Evolutionary conservation across 2,113 vertebrate species (phyloP).

Genomic region (Indicator maculatus): DNA sequence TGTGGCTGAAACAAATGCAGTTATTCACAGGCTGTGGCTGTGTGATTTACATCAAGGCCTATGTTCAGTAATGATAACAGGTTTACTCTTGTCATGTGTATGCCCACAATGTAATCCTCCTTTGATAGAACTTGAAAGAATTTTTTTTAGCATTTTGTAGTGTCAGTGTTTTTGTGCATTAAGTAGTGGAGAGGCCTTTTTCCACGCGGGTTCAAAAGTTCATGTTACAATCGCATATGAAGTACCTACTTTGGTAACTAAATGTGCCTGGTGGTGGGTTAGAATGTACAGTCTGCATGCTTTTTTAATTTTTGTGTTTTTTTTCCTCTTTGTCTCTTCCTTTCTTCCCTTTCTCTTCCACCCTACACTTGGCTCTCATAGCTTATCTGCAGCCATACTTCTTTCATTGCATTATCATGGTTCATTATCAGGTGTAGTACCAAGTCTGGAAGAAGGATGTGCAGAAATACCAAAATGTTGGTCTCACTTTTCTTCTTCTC

Average conservation of each 20-base stretch:
- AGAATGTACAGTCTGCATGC: background rate
- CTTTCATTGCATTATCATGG: background rate
- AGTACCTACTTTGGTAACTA: background rate
- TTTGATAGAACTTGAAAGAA: slow-evolving; percentile 17
- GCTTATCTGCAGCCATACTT: background rate
- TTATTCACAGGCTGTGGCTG: slow-evolving; percentile 42
- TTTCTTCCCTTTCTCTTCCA: background rate
- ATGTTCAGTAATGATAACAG: slow-evolving; percentile 55
- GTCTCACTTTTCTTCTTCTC: background rate
- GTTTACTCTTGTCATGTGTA: slow-evolving; percentile 30
- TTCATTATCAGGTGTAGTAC: background rate
- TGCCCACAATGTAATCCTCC: slow-evolving; percentile 4
- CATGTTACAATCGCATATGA: background rate
- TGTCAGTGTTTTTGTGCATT: background rate
- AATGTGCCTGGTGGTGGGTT: background rate
- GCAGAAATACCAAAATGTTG: background rate
- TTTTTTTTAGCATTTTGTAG: slow-evolving; percentile 11
- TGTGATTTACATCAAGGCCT: slow-evolving; percentile 53
- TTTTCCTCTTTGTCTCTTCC: background rate
- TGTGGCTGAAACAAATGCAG: slow-evolving; percentile 41
- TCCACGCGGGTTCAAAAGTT: slow-evolving; percentile 10
- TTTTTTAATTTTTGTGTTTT: background rate
- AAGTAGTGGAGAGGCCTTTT: background rate
- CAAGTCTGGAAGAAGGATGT: background rate
- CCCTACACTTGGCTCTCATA: background rate